phyloP scores from a whole-genome alignment of 2,797 vertebrate species.

The Thamnophis elegans region DNA sequence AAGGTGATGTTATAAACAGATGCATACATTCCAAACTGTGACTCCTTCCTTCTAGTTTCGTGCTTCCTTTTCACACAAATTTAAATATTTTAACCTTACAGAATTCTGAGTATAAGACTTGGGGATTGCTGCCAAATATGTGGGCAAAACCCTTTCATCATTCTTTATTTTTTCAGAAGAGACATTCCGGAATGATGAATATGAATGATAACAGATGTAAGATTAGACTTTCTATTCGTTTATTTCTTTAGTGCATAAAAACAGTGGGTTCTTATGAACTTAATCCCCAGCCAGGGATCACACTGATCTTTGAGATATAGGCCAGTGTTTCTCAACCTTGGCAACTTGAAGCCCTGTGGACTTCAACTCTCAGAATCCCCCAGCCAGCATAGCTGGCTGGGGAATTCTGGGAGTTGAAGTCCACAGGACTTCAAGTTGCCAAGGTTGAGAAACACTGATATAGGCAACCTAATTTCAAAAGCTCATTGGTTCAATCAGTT shows the following conservation, averaged over 20 bases:
- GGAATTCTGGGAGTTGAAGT: too few species aligned
- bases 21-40: conserved; percentile 48
- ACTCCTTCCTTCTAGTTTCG: conserved; percentile 32
- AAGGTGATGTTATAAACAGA: conserved; percentile 62
- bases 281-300: not conserved
- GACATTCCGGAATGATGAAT: not conserved
- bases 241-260: not conserved
- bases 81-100: conserved; percentile 37
- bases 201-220: not conserved
- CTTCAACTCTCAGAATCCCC: too few species aligned
- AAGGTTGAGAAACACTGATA: too few species aligned
- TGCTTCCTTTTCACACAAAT: conserved; percentile 41
- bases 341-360: too few species aligned
- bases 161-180: not conserved
- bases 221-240: not conserved
- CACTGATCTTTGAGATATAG: not conserved
- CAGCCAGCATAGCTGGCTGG: too few species aligned
- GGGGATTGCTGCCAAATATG: not conserved
- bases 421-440: too few species aligned
- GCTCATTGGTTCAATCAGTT: not conserved
- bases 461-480: not conserved
- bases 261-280: not conserved
- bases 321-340: too few species aligned
- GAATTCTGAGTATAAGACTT: not conserved
- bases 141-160: not conserved